A percentile compares a stretch with the other conserved stretches of the same genome.
These are phyloP conservation scores for Pogonocherus hispidulus DNA, from an alignment of 2,888 invertebrate species.

Conservation along the genomic window DNA sequence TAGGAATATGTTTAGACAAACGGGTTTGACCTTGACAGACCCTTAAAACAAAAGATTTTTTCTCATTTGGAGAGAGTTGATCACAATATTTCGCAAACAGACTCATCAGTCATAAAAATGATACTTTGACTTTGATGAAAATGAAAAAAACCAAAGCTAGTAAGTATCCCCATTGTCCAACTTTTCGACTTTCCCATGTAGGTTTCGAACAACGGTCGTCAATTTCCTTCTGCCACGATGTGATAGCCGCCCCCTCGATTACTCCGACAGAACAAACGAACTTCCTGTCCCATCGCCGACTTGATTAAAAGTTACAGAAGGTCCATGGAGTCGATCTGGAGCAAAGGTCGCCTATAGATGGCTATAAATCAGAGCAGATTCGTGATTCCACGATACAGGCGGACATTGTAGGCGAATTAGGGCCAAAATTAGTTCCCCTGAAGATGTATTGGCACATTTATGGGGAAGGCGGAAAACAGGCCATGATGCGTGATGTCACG, in stretches of 20 bases:
- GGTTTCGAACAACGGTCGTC: background rate
- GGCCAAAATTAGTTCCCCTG: background rate
- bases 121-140: no score
- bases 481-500: no score
- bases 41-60: no score
- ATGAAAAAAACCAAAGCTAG: no score
- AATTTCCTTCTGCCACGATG: background rate
- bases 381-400: background rate
- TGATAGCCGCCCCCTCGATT: background rate
- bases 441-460: background rate
- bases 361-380: conserved; percentile 1
- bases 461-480: no score
- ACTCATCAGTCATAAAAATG: no score
- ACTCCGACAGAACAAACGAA: background rate
- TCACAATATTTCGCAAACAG: no score
- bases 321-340: background rate
- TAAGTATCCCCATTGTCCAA: no score
- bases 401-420: background rate
- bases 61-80: no score
- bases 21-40: no score
- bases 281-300: background rate
- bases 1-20: no score
- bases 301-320: conserved; percentile 13
- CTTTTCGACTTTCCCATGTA: no score
- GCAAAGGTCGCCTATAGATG: background rate